These are phyloP conservation scores for Patiria pectinifera DNA, from an alignment of 53 echinoderm and acorn worm genomes.

Conservation along the genomic window DNA sequence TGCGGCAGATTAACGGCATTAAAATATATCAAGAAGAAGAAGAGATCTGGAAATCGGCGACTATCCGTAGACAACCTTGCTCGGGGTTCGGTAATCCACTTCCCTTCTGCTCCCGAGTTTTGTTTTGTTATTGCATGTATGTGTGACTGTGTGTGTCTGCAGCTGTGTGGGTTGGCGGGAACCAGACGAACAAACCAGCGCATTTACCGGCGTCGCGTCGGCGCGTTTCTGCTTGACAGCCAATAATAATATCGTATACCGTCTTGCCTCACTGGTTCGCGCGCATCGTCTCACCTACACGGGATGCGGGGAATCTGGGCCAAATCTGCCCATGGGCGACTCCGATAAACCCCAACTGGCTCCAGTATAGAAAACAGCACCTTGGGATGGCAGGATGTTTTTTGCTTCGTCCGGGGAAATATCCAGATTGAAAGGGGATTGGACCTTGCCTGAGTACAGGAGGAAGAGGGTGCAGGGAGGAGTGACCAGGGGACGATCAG, in stretches of 20 bases:
- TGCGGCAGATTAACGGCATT: background rate
- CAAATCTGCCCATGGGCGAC: slow-evolving; percentile 50
- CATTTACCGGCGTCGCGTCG: slow-evolving; percentile 41
- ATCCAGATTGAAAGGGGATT: background rate
- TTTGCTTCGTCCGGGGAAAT: background rate
- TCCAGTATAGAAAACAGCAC: background rate
- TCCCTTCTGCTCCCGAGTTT: background rate
- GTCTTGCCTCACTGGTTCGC: slow-evolving; percentile 27
- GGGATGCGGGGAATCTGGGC: slow-evolving; percentile 15
- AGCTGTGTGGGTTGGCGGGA: background rate
- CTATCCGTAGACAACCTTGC: background rate
- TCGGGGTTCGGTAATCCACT: background rate
- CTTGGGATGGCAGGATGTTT: slow-evolving; percentile 32
- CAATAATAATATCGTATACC: slow-evolving; percentile 33
- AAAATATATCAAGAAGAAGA: background rate
- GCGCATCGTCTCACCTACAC: background rate
- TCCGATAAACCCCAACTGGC: background rate
- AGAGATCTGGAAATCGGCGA: background rate
- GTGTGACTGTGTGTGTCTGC: background rate
- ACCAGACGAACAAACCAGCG: slow-evolving; percentile 5
- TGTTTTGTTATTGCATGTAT: background rate
- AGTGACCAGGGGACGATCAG: background rate
- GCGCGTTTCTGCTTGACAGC: slow-evolving; percentile 57
- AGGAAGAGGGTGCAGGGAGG: background rate
- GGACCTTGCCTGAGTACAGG: background rate